phyloP scores from a whole-genome alignment of 64 coral and sea anemone species.

The Catalaphyllia jardinei region DNA sequence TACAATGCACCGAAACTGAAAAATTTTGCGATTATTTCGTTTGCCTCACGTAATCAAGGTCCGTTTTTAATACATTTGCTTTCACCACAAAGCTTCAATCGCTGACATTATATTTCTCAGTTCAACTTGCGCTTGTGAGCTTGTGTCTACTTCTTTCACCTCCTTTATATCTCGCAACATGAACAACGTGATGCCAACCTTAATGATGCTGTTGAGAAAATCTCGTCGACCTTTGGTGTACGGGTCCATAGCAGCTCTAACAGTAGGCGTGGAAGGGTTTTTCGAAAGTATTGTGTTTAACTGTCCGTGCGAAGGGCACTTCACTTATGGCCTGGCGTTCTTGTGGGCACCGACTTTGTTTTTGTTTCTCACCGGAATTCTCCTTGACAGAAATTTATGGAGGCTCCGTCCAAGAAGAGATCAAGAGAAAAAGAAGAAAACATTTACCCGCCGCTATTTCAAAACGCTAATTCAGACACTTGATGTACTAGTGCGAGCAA shows the following conservation, averaged over 20 bases:
- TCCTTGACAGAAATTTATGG: constrained; percentile 6
- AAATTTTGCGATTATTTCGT: too few species aligned
- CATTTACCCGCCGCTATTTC: not conserved
- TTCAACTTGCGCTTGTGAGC: not conserved
- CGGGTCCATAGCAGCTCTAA: not conserved
- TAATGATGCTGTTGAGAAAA: not conserved
- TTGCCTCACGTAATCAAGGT: too few species aligned
- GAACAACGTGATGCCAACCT: not conserved
- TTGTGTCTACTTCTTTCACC: not conserved
- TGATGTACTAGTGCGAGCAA: not conserved
- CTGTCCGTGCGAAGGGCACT: constrained; percentile 7
- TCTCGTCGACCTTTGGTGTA: constrained; percentile 10
- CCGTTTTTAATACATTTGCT: too few species aligned
- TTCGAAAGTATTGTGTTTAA: constrained; percentile 19
- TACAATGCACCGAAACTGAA: too few species aligned
- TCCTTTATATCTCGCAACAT: not conserved
- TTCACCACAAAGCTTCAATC: too few species aligned
- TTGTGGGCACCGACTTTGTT: not conserved
- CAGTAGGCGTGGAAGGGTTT: not conserved
- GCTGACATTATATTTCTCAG: not conserved
- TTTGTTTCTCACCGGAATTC: constrained; percentile 6
- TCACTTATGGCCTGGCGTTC: not conserved
- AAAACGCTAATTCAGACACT: not conserved
- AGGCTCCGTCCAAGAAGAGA: not conserved
- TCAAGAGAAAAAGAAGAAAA: not conserved